Evolutionary conservation across 2,888 invertebrate genomes (phyloP).

Genomic region (Elmis aenea): DNA sequence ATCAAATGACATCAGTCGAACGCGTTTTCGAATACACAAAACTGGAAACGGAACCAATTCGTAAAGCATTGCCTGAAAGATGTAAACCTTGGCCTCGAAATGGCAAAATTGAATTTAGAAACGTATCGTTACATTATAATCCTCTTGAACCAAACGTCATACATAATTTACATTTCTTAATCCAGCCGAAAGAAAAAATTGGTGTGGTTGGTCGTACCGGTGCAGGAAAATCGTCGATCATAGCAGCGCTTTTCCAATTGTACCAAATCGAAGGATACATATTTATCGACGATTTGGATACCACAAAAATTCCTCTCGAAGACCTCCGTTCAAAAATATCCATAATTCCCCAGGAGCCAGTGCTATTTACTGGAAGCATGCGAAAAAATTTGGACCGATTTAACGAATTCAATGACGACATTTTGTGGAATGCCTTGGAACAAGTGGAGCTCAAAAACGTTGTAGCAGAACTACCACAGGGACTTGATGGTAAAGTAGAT

Average conservation of each 20-base stretch:
- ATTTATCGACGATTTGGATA: conserved; percentile 73
- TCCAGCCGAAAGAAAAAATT: conserved; percentile 61
- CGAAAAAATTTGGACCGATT: conserved; percentile 88
- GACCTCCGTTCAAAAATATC: conserved; percentile 73
- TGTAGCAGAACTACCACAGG: conserved; percentile 42
- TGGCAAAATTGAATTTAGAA: conserved; percentile 64
- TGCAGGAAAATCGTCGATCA: no score
- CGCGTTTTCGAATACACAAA: conserved; percentile 10
- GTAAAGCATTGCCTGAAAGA: not conserved
- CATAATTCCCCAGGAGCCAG: conserved; percentile 84
- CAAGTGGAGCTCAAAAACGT: conserved; percentile 28
- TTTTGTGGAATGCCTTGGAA: conserved; percentile 76
- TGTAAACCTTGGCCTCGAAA: conserved; percentile 64
- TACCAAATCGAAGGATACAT: conserved; percentile 74
- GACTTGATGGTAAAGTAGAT: conserved; percentile 59
- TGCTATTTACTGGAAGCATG: conserved; percentile 81
- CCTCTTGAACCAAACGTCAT: conserved; percentile 70
- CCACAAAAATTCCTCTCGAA: conserved; percentile 60
- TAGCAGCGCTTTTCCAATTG: conserved; percentile 75
- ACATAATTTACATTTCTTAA: conserved; percentile 61
- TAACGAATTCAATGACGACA: conserved; percentile 68
- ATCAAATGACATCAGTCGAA: no score
- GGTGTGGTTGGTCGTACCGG: conserved; percentile 79
- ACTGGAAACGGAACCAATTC: conserved; percentile 4
- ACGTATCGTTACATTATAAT: conserved; percentile 68